These are phyloP conservation scores for Paradisaea rubra DNA, from an alignment of 2,113 vertebrate species.

Conservation along the genomic window DNA sequence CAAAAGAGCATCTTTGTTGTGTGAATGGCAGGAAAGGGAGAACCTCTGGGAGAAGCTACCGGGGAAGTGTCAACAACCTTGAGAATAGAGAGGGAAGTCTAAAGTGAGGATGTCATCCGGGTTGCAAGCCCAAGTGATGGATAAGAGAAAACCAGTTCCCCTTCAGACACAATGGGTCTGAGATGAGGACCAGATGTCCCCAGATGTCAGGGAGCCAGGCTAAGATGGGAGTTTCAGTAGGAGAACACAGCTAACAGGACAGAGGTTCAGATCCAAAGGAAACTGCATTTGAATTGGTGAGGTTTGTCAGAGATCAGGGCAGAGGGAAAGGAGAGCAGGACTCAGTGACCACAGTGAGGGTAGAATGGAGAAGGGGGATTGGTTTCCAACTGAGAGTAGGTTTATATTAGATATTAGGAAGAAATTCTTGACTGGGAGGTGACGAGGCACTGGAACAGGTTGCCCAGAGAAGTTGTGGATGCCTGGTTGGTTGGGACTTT, in stretches of 20 bases:
- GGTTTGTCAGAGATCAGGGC: neutral
- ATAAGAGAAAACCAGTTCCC: neutral
- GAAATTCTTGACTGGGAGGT: neutral
- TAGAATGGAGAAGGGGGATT: neutral
- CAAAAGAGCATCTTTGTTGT: neutral
- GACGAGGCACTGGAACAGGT: neutral
- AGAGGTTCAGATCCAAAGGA: neutral
- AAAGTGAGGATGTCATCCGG: neutral
- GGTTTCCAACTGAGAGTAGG: neutral
- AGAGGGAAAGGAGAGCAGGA: neutral
- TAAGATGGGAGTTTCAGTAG: neutral
- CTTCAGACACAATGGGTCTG: neutral
- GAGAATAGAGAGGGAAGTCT: neutral
- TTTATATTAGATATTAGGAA: neutral
- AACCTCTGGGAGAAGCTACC: fast-evolving
- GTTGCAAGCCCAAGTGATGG: neutral
- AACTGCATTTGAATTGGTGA: neutral
- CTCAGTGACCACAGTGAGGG: neutral
- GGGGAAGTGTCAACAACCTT: neutral
- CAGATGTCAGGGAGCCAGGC: neutral
- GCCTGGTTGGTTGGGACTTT: neutral
- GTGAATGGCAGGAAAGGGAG: neutral
- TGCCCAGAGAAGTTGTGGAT: neutral
- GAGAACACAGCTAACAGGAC: neutral
- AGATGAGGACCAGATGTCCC: neutral